Evolutionary conservation across 2,888 invertebrate species (phyloP).

Genomic region (Mimachlamys varia): DNA sequence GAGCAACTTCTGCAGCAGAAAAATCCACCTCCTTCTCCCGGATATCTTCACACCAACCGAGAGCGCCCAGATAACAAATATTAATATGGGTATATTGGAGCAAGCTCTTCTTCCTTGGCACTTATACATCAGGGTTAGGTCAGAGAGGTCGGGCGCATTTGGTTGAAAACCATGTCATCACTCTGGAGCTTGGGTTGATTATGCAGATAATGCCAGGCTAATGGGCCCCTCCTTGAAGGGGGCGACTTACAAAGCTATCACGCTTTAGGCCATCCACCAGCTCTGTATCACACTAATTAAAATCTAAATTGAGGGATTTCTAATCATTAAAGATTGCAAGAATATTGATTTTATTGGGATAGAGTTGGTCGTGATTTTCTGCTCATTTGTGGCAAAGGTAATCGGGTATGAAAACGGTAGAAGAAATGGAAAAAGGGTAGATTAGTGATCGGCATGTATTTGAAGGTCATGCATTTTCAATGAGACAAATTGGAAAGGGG

Average conservation of each 20-base stretch:
- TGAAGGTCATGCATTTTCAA: slow-evolving; percentile 34
- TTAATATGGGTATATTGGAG: slow-evolving; percentile 25
- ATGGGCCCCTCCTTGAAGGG: slow-evolving; percentile 32
- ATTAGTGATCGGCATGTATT: not conserved
- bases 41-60: slow-evolving; percentile 36
- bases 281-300: slow-evolving; percentile 27
- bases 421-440: not conserved
- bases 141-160: slow-evolving; percentile 42
- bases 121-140: slow-evolving; percentile 37
- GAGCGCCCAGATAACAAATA: slow-evolving; percentile 30
- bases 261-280: not conserved
- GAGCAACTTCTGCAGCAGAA: slow-evolving; percentile 23
- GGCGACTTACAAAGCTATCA: slow-evolving; percentile 29
- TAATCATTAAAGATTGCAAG: slow-evolving; percentile 31
- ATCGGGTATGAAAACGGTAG: slow-evolving; percentile 4
- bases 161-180: slow-evolving; percentile 46
- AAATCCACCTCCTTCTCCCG: slow-evolving; percentile 1
- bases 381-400: slow-evolving; percentile 33
- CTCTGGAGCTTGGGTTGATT: slow-evolving; percentile 39
- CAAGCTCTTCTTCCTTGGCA: slow-evolving; percentile 20
- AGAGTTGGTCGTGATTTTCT: slow-evolving; percentile 17
- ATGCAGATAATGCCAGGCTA: slow-evolving; percentile 41
- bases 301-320: slow-evolving; percentile 33
- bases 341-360: slow-evolving; percentile 27
- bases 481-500: not conserved